Conservation (phyloP, 1,140 invertebrate species). For the Philopotamus ludificatus region DNA sequence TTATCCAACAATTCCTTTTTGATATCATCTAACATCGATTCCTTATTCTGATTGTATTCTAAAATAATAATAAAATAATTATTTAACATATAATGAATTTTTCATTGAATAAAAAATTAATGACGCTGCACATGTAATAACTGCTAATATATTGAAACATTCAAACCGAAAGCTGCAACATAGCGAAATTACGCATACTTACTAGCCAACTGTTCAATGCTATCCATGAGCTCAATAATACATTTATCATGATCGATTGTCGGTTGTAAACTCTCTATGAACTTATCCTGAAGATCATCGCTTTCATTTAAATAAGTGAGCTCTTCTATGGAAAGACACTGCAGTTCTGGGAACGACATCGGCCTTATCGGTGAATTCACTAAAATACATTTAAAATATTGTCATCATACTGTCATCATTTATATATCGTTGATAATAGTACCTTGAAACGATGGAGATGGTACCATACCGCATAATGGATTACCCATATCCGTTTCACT, state of each 20-base stretch:
- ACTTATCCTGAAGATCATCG: conserved; percentile 67
- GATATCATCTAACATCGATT: conserved; percentile 62
- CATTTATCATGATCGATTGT: conserved; percentile 65
- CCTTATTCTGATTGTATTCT: conserved; percentile 69
- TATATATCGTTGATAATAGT: neutral
- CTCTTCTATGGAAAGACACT: conserved; percentile 66
- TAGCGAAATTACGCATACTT: conserved; percentile 42
- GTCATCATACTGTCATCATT: neutral
- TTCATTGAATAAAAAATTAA: conserved; percentile 10
- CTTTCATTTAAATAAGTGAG: conserved; percentile 66
- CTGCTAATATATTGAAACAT: conserved; percentile 28
- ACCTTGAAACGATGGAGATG: conserved; percentile 12
- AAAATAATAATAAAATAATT: conserved; percentile 38
- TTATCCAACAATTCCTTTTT: conserved; percentile 62
- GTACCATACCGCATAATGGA: neutral
- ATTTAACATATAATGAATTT: neutral
- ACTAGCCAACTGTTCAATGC: conserved; percentile 72
- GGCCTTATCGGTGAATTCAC: conserved; percentile 43
- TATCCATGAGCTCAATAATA: conserved; percentile 69
- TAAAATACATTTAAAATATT: conserved; percentile 37
- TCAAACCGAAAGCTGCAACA: conserved; percentile 11
- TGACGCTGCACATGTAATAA: conserved; percentile 20
- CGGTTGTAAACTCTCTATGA: conserved; percentile 66
- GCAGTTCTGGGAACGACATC: conserved; percentile 63
- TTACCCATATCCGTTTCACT: neutral